Evolutionary conservation across 2,888 invertebrate genomes (phyloP).

Genomic region (Apamea anceps): DNA sequence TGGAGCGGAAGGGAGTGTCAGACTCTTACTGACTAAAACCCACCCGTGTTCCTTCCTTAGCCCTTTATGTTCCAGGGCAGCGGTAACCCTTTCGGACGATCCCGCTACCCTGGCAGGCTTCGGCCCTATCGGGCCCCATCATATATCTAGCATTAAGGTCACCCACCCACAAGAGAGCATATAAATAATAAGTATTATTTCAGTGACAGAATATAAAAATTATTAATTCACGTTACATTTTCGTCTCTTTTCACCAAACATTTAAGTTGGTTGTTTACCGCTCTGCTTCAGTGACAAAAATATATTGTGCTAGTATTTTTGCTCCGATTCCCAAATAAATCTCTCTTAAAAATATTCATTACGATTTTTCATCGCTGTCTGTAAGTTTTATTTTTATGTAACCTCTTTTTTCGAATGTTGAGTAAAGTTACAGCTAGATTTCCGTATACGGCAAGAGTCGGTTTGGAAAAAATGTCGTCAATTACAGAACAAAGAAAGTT

Average conservation of each 20-base stretch:
- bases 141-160: too few relatives aligned
- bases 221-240: conserved; percentile 8
- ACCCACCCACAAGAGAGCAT: neutral
- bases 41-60: too few relatives aligned
- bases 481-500: conserved; percentile 39
- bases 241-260: conserved; percentile 2
- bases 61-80: too few relatives aligned
- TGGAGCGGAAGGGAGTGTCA: too few relatives aligned
- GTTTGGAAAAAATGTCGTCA: conserved; percentile 21
- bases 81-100: too few relatives aligned
- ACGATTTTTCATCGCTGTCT: conserved; percentile 35
- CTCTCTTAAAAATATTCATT: conserved; percentile 47
- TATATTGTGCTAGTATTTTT: conserved; percentile 44
- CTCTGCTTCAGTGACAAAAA: conserved; percentile 41
- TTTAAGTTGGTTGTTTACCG: conserved; percentile 50
- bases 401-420: conserved; percentile 1
- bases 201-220: conserved; percentile 1
- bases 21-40: too few relatives aligned
- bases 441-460: neutral
- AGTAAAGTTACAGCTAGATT: conserved; percentile 12
- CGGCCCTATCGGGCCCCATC: too few relatives aligned
- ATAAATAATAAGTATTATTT: neutral
- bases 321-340: conserved; percentile 38
- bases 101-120: too few relatives aligned
- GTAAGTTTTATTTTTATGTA: conserved; percentile 18